These are phyloP conservation scores for Clusia tigrina DNA, from an alignment of 2,888 invertebrate species.

Conservation along the genomic window DNA sequence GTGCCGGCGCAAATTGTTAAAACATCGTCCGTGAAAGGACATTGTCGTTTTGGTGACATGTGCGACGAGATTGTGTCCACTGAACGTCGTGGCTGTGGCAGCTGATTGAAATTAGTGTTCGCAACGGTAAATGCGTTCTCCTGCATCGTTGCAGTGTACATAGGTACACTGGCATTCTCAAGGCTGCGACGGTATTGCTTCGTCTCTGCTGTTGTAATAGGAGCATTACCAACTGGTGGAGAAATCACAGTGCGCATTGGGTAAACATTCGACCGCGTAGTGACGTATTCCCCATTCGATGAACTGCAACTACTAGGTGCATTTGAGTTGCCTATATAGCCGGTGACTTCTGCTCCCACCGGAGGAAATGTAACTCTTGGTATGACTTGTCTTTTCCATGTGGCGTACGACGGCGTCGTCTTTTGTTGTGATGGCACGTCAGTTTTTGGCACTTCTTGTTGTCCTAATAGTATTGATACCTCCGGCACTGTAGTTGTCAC, in stretches of 20 bases:
- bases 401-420: too few species aligned
- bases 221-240: not conserved
- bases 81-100: slow-evolving; percentile 14
- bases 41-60: not conserved
- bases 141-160: not conserved
- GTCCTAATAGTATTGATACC: slow-evolving; percentile 37
- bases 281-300: slow-evolving; percentile 3
- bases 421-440: slow-evolving; percentile 27
- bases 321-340: not conserved
- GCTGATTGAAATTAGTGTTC: not conserved
- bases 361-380: slow-evolving; percentile 52
- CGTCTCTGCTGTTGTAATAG: slow-evolving; percentile 7
- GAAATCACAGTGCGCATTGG: slow-evolving; percentile 34
- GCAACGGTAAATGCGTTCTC: not conserved
- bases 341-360: slow-evolving; percentile 37
- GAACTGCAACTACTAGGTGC: not conserved
- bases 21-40: slow-evolving; percentile 33
- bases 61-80: slow-evolving; percentile 5
- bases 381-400: slow-evolving; percentile 59
- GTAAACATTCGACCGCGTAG: slow-evolving; percentile 34
- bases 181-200: slow-evolving; percentile 23
- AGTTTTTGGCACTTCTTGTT: not conserved
- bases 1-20: slow-evolving; percentile 58
- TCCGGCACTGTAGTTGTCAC: slow-evolving; percentile 41
- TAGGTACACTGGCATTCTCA: slow-evolving; percentile 25